Evolutionary conservation across 2,888 invertebrate species (phyloP).

Genomic region (Ellobium chinense): DNA sequence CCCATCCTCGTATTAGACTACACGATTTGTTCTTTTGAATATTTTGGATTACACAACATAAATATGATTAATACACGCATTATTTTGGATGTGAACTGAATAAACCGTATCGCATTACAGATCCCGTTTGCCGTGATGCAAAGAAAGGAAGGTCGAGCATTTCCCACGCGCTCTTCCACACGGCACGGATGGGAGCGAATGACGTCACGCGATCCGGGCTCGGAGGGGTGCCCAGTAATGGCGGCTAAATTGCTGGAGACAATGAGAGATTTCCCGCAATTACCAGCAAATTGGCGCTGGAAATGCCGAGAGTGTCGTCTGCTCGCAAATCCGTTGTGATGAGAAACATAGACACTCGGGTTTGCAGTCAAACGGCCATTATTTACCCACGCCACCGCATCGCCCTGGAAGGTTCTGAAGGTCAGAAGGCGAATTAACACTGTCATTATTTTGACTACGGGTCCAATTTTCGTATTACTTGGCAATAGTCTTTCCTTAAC

Average conservation of each 20-base stretch:
- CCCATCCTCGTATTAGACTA: too few relatives aligned
- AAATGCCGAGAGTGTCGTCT: conserved; percentile 38
- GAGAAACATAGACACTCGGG: conserved; percentile 34
- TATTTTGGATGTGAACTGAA: neutral
- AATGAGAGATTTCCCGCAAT: conserved; percentile 35
- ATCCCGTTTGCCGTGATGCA: neutral
- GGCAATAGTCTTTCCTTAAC: neutral
- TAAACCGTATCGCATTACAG: neutral
- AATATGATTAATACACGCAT: too few relatives aligned
- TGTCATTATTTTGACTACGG: conserved; percentile 33
- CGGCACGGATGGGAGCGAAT: neutral
- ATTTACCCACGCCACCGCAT: conserved; percentile 37
- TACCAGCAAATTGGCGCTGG: conserved; percentile 10
- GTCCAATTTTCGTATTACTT: neutral
- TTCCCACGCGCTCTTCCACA: conserved; percentile 31
- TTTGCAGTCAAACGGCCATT: conserved; percentile 41
- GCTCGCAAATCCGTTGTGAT: conserved; percentile 31
- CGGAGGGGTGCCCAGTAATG: conserved; percentile 16
- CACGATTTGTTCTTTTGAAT: too few relatives aligned
- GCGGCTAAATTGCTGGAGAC: conserved; percentile 28
- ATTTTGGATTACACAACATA: too few relatives aligned
- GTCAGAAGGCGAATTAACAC: conserved; percentile 29
- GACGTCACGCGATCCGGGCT: conserved; percentile 11
- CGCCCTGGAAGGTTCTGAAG: conserved; percentile 2
- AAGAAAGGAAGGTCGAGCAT: conserved; percentile 26